phyloP scores from a whole-genome alignment of 2,113 vertebrate species.

The Carettochelys insculpta region DNA sequence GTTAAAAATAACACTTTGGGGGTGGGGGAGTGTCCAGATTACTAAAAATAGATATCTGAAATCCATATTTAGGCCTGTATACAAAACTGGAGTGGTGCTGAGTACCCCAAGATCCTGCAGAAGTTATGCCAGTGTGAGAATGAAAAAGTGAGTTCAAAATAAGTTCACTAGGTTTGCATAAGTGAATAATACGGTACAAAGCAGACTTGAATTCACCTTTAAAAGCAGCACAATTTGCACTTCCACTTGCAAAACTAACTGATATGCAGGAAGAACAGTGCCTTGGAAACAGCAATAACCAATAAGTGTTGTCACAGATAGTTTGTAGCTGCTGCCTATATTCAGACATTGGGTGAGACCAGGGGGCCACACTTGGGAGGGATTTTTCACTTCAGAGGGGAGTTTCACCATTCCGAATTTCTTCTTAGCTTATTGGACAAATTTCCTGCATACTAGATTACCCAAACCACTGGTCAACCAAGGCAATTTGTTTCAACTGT shows the following conservation, averaged over 20 bases:
- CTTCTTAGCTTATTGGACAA: background rate
- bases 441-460: background rate
- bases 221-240: background rate
- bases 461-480: background rate
- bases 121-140: background rate
- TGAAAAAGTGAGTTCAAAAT: background rate
- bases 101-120: rapidly evolving
- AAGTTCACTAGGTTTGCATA: background rate
- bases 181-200: background rate
- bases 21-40: too few relatives aligned
- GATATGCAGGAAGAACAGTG: rapidly evolving
- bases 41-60: background rate
- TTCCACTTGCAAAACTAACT: background rate
- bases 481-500: background rate
- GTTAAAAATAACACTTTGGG: background rate
- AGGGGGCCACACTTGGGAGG: too few relatives aligned
- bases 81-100: background rate
- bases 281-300: background rate
- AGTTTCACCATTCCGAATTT: background rate
- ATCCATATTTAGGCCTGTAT: background rate
- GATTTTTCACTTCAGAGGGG: background rate
- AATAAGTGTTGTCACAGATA: too few relatives aligned
- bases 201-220: background rate
- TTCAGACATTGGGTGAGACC: too few relatives aligned
- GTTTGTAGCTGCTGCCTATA: too few relatives aligned